Evolutionary conservation across 2,888 invertebrate genomes (phyloP).

Genomic region (Hydraecia micacea): DNA sequence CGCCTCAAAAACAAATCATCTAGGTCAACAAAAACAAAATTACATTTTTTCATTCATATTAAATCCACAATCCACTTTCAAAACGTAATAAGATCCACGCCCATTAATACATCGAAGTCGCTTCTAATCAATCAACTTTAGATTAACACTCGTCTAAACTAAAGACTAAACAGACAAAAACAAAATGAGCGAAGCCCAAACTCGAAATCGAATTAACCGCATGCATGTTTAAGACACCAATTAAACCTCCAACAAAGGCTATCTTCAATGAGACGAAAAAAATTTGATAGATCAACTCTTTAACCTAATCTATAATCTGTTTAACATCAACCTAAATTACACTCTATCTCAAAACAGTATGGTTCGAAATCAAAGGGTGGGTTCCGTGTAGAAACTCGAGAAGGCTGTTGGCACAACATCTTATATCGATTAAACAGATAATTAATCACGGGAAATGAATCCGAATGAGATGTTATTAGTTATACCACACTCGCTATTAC

Average conservation of each 20-base stretch:
- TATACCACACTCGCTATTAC: constrained; percentile 89
- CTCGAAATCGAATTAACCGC: constrained; percentile 88
- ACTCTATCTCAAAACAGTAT: constrained; percentile 61
- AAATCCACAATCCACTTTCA: constrained; percentile 76
- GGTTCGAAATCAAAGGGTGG: constrained; percentile 45
- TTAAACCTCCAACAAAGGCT: constrained; percentile 89
- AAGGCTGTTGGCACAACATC: constrained; percentile 90
- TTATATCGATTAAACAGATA: constrained; percentile 91
- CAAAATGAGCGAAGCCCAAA: constrained; percentile 83
- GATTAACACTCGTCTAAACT: constrained; percentile 84
- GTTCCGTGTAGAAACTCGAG: constrained; percentile 76
- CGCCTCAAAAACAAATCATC: constrained; percentile 55
- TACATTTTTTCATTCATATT: constrained; percentile 66
- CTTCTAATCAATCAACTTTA: constrained; percentile 88
- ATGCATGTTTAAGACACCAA: constrained; percentile 89
- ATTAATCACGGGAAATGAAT: constrained; percentile 90
- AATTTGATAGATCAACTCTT: constrained; percentile 90
- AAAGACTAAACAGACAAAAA: constrained; percentile 83
- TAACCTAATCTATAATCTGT: constrained; percentile 87
- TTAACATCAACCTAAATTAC: constrained; percentile 54
- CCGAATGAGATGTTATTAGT: constrained; percentile 91
- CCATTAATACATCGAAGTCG: constrained; percentile 78
- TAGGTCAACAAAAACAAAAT: constrained; percentile 67
- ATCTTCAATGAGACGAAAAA: constrained; percentile 89
- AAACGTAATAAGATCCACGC: constrained; percentile 77